Conservation (phyloP, 2,888 invertebrate genomes). For the Halictus quadricinctus region DNA sequence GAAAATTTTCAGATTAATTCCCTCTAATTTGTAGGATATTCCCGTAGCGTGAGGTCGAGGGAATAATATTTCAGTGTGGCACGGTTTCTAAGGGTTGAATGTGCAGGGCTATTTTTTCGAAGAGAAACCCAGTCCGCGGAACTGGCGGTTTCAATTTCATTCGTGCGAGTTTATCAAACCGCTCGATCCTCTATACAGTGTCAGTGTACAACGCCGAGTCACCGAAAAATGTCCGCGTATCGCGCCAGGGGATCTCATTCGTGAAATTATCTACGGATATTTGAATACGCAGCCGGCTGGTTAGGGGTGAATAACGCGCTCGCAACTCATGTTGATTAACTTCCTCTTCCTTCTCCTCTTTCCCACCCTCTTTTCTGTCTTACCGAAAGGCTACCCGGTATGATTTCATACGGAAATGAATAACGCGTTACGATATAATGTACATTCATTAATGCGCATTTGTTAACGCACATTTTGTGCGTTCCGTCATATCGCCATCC, state of each 20-base stretch:
- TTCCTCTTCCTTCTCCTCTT: not conserved
- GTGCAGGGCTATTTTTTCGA: not conserved
- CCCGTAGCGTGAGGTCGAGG: not conserved
- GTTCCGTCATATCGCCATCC: too few species aligned
- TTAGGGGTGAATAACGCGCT: slow-evolving; percentile 17
- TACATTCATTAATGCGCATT: not conserved
- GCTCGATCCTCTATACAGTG: not conserved
- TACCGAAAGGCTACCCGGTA: not conserved
- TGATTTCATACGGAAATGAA: not conserved
- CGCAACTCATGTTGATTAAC: not conserved
- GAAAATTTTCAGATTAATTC: not conserved
- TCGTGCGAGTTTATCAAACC: not conserved
- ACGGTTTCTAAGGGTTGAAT: not conserved
- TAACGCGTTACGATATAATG: not conserved
- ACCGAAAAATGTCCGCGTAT: not conserved
- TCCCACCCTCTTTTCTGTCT: not conserved
- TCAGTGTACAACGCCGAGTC: not conserved
- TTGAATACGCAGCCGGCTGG: slow-evolving; percentile 42
- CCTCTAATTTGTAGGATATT: not conserved
- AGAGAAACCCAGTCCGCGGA: not conserved
- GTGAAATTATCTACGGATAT: slow-evolving; percentile 29
- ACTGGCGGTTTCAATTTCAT: not conserved
- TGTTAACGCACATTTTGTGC: not conserved
- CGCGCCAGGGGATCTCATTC: slow-evolving; percentile 4
- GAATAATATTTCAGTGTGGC: not conserved